Evolutionary conservation across 2,888 invertebrate genomes (phyloP).

Genomic region (Pantelozetes paolii): DNA sequence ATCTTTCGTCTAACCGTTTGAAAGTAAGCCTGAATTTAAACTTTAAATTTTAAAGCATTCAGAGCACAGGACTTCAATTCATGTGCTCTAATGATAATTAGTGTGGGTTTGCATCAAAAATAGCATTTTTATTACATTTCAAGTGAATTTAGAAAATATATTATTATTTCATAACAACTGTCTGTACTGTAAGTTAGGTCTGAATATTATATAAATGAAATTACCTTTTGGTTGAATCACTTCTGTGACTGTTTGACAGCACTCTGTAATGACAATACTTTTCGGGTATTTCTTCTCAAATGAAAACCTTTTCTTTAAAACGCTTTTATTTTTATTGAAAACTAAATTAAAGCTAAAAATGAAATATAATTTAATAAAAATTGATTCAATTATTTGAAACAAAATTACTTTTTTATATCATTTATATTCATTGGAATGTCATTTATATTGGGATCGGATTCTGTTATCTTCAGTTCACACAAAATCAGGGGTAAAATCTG

Average conservation of each 20-base stretch:
- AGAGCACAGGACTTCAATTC: too few species aligned
- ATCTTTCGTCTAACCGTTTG: too few species aligned
- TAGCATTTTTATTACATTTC: too few species aligned
- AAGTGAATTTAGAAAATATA: too few species aligned
- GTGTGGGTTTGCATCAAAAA: too few species aligned
- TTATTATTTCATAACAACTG: too few species aligned
- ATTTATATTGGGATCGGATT: background rate
- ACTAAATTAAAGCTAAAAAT: background rate
- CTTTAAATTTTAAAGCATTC: too few species aligned
- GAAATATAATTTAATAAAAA: background rate
- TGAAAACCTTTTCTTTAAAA: background rate
- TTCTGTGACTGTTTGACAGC: slow-evolving; percentile 73
- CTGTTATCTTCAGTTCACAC: background rate
- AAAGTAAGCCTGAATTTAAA: too few species aligned
- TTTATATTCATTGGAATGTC: background rate
- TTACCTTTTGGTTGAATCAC: slow-evolving; percentile 68
- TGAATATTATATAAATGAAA: background rate
- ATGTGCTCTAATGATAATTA: too few species aligned
- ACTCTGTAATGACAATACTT: slow-evolving; percentile 57
- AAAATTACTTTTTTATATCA: background rate
- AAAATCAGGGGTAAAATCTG: background rate
- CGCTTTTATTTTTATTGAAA: background rate
- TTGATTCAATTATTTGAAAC: background rate
- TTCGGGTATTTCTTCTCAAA: background rate
- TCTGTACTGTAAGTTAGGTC: too few species aligned